A percentile compares a stretch with the other conserved stretches of the same genome.
phyloP scores from a whole-genome alignment of 2,888 invertebrate species.

The Drosophila recens region DNA sequence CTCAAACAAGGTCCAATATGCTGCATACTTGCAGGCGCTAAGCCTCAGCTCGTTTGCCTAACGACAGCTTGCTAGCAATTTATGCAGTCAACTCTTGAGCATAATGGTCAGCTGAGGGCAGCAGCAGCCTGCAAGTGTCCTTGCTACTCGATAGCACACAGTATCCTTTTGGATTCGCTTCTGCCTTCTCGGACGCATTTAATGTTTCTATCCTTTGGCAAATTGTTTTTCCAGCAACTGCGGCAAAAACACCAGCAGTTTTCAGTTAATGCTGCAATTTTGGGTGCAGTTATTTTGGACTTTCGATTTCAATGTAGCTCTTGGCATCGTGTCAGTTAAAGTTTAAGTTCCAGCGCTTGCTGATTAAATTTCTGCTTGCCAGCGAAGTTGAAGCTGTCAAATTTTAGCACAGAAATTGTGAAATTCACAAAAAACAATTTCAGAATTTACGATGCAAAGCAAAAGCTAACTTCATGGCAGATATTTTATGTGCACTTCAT shows the following conservation, averaged over 20 bases:
- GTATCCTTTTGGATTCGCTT: slow-evolving; percentile 11
- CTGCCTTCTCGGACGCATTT: slow-evolving; percentile 23
- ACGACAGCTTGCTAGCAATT: slow-evolving; percentile 54
- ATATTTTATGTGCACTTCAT: slow-evolving; percentile 62
- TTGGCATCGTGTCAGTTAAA: slow-evolving; percentile 35
- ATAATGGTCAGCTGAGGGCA: slow-evolving; percentile 53
- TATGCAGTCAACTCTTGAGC: slow-evolving; percentile 53
- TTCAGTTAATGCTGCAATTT: slow-evolving; percentile 55
- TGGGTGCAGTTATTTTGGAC: slow-evolving; percentile 33
- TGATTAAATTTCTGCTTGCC: slow-evolving; percentile 22
- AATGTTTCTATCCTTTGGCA: slow-evolving; percentile 61
- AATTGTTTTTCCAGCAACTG: slow-evolving; percentile 46
- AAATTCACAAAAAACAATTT: slow-evolving; percentile 13
- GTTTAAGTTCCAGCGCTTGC: slow-evolving; percentile 6
- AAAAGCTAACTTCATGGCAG: slow-evolving; percentile 21
- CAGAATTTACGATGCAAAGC: slow-evolving; percentile 36
- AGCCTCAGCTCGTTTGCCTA: slow-evolving; percentile 45
- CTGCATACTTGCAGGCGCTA: slow-evolving; percentile 49
- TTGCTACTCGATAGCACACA: slow-evolving; percentile 14
- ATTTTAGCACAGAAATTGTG: background rate
- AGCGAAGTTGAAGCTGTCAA: slow-evolving; percentile 5
- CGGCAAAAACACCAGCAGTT: slow-evolving; percentile 33
- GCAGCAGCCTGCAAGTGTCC: slow-evolving; percentile 7
- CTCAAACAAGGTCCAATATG: slow-evolving; percentile 62
- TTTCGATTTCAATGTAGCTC: slow-evolving; percentile 45